Evolutionary conservation across 2,888 invertebrate genomes (phyloP).

Genomic region (Drosophila kanekoi): DNA sequence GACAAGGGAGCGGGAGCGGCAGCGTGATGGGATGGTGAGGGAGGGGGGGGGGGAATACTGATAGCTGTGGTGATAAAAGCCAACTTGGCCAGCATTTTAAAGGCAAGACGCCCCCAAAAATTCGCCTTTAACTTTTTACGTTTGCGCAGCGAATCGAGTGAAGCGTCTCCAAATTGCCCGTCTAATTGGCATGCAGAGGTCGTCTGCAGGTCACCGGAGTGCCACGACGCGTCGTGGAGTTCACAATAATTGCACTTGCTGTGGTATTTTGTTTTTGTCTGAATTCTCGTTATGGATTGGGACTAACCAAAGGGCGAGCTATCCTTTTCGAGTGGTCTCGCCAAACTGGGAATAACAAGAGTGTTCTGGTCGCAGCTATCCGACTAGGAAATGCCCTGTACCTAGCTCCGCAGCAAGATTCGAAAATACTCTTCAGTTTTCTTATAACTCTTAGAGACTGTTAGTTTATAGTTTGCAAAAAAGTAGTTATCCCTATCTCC

Average conservation of each 20-base stretch:
- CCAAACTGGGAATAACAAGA: too few species aligned
- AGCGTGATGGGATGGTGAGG: background rate
- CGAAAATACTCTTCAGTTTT: too few species aligned
- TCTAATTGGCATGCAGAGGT: slow-evolving; percentile 77
- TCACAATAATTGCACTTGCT: slow-evolving; percentile 9
- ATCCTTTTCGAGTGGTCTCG: background rate
- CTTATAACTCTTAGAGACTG: too few species aligned
- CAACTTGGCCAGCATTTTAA: slow-evolving; percentile 41
- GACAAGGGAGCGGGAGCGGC: slow-evolving; percentile 11
- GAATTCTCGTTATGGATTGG: background rate
- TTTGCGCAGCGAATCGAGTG: slow-evolving; percentile 41
- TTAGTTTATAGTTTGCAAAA: too few species aligned
- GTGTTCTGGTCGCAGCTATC: too few species aligned
- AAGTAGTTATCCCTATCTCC: too few species aligned
- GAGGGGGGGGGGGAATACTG: slow-evolving; percentile 3
- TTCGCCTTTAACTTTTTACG: slow-evolving; percentile 43
- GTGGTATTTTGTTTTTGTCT: slow-evolving; percentile 3
- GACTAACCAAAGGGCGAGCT: background rate
- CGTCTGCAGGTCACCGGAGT: slow-evolving; percentile 57
- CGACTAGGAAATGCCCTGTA: too few species aligned
- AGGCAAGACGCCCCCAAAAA: slow-evolving; percentile 19
- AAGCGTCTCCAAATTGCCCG: slow-evolving; percentile 48
- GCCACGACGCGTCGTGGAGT: slow-evolving; percentile 1
- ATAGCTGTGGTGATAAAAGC: slow-evolving; percentile 51
- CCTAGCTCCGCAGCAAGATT: too few species aligned